Evolutionary conservation across 2,113 vertebrate species (phyloP).

Genomic region (Lophura nycthemera): DNA sequence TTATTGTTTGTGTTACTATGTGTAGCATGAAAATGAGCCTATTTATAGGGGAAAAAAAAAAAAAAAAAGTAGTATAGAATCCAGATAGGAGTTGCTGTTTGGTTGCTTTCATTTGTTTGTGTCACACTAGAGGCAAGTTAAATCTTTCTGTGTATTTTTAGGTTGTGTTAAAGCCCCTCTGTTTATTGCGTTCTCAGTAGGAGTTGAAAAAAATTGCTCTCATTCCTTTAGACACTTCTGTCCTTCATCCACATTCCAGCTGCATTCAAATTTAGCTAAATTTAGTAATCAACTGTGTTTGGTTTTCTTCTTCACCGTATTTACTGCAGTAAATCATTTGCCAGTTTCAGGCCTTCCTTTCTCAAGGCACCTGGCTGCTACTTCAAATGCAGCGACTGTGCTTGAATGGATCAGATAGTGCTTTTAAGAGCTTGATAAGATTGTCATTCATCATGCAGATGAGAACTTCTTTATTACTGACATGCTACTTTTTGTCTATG

Average conservation of each 20-base stretch:
- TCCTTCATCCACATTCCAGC: not conserved
- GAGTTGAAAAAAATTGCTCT: not conserved
- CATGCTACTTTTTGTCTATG: not conserved
- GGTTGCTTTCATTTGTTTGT: not conserved
- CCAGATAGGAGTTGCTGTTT: not conserved
- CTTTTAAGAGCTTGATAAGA: not conserved
- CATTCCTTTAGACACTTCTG: not conserved
- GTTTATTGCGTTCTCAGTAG: not conserved
- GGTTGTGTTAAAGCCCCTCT: not conserved
- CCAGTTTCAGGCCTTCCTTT: constrained; percentile 3
- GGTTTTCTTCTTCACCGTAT: constrained; percentile 34
- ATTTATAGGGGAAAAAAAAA: not conserved
- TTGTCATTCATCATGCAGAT: constrained; percentile 44
- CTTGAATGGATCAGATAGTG: not conserved
- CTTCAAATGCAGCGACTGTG: not conserved
- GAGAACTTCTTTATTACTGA: not conserved
- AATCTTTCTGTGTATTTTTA: not conserved
- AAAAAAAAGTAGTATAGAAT: not conserved
- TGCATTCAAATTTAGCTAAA: constrained; percentile 1
- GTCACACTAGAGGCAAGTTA: not conserved
- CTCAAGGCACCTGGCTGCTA: not conserved
- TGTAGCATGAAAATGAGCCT: not conserved
- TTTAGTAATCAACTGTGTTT: not conserved
- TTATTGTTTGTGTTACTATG: not conserved
- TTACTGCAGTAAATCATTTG: not conserved